Percentiles rank a stretch among this genome's conserved stretches.
Conservation (phyloP, 30 jellyfish, hydroid and myxozoan genomes). For the Sanderia malayensis region DNA sequence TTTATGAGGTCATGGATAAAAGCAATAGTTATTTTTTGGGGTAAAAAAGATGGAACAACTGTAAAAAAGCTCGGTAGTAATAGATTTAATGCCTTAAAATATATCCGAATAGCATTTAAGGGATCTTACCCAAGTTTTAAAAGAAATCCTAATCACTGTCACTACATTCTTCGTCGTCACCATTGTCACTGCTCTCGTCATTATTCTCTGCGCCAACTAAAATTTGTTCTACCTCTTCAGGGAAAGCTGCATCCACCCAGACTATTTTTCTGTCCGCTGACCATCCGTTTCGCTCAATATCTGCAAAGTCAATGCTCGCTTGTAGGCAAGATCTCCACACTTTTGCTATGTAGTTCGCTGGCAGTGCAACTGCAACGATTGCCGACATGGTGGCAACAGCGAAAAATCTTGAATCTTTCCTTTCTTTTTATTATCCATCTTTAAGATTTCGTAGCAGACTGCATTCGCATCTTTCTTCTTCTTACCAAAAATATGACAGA, state of each 20-base stretch:
- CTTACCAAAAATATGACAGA: too few species aligned
- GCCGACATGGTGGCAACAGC: constrained; percentile 1
- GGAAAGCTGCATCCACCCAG: too few species aligned
- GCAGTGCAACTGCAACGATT: too few species aligned
- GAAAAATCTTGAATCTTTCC: too few species aligned
- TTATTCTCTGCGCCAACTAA: too few species aligned
- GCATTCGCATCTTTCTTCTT: too few species aligned
- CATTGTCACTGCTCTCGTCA: constrained; percentile 27
- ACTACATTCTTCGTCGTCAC: too few species aligned
- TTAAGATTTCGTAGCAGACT: too few species aligned
- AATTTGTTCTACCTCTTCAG: too few species aligned
- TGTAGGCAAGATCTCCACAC: constrained; percentile 25
- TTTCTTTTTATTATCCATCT: too few species aligned
- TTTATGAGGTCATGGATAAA: neutral
- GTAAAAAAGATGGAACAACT: neutral
- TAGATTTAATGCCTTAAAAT: constrained; percentile 4
- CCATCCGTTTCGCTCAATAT: constrained; percentile 36
- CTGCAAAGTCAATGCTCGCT: constrained; percentile 38
- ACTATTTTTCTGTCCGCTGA: constrained; percentile 34
- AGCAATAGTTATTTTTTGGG: neutral
- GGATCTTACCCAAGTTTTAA: constrained; percentile 13
- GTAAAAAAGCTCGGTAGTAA: neutral
- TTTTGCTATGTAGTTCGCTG: too few species aligned
- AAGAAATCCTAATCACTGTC: constrained; percentile 23
- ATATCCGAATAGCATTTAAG: constrained; percentile 3